Evolutionary conservation across 2,888 invertebrate species (phyloP), one percentile per base, ranked within the genome.

Genomic region (Temnothorax unifasciatus): DNA sequence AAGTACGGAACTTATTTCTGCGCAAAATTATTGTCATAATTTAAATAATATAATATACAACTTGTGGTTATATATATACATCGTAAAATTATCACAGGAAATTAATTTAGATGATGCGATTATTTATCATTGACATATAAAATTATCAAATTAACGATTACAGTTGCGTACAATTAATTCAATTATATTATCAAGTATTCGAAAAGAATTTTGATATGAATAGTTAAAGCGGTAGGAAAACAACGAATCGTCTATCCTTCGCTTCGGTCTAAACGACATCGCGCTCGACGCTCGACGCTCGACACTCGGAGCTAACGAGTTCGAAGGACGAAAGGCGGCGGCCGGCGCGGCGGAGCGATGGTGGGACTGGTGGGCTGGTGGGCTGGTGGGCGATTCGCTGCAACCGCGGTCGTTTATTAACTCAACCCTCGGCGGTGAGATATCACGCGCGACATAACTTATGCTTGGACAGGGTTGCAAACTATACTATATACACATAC

Each of bases 381-480:
- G 15, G 38, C 34, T 44, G 69, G 44, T 3, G 59, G 59, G 25
- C 59, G 79, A 71, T 71, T 81, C 71, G 71, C 59, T 59, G 71
- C 71, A 81, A 71, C 79, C 77, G 66, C 77, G 61, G 81, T 82
- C 84, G 85, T 90, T 90, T 90, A 90, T 90, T 88, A 88, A 88
- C 41, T 76, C 57, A 79, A 83, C 59, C 85, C 86, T 59, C 66
- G 29, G 74, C 68, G 59, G 69, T 50, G 61, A 85, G 87, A 84
- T 86, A 87, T 89, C 86, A 88, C 82, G 86, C 89, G 86, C 82
- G 85, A 87, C 86, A 88, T 90, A 90, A 90, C 79, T 90, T 88
- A 88, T 66, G 87, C 82, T 84, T 82, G 86, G 83, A 81, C 84
- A 83, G 85, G 86, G 87, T 84, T 87, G 88, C 87, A 81, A 85